phyloP scores from a whole-genome alignment of 2,797 vertebrate species.

The Acanthiza pusilla region DNA sequence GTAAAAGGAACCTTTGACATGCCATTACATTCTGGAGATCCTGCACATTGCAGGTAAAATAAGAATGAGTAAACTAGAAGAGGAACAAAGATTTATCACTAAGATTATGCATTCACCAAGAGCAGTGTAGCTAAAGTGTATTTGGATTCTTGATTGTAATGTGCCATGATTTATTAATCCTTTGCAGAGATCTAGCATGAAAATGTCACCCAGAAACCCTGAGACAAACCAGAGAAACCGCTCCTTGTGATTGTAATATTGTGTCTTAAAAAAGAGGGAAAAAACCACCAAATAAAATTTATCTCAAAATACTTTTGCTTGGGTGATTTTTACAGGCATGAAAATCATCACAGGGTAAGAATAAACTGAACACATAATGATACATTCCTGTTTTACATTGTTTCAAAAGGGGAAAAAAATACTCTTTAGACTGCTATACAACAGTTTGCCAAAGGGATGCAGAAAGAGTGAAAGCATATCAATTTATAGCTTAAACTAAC shows the following conservation, averaged over 20 bases:
- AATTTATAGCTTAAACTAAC: not conserved
- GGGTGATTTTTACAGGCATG: not conserved
- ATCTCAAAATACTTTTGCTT: not conserved
- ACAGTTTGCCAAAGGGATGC: not conserved
- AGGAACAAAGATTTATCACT: not conserved
- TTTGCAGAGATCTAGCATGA: not conserved
- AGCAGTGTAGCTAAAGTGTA: not conserved
- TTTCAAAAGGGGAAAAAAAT: not conserved
- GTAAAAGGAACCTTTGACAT: not conserved
- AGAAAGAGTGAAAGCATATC: not conserved
- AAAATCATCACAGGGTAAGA: not conserved
- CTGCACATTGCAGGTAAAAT: not conserved
- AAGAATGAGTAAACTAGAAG: not conserved
- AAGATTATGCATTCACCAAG: not conserved
- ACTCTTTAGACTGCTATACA: not conserved
- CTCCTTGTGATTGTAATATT: not conserved
- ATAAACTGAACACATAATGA: not conserved
- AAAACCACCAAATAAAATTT: not conserved
- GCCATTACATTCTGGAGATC: not conserved
- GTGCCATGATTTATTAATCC: not conserved
- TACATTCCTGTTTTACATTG: not conserved
- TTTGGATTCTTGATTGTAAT: not conserved
- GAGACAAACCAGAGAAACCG: not conserved
- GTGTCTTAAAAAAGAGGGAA: not conserved
- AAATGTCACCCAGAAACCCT: not conserved